Evolutionary conservation across 2,888 invertebrate genomes (phyloP), one percentile per base, ranked within the genome.

Genomic region (Crocallis elinguaria): DNA sequence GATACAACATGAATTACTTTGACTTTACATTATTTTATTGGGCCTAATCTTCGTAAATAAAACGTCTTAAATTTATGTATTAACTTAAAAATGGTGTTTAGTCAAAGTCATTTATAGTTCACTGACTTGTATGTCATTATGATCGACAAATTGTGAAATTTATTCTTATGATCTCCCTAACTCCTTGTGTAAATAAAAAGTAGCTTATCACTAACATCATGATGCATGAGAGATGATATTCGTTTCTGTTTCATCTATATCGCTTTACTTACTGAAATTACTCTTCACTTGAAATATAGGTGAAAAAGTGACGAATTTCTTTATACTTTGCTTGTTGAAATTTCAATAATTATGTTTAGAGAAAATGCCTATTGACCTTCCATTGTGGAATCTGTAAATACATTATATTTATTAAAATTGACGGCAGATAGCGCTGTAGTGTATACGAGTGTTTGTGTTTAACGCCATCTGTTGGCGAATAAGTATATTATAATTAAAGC

Each of bases 381-480:
- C 53, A 60, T 14, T 59, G 60, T 57, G 62, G 60, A 52, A 53
- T 42, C 41, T 63, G 63, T 63, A 66, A 53, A 59, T 62, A 63
- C 37, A 49, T 55, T 61, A 54, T 61, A 60, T 64, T 64, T 62
- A 61, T 60, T 58, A 59, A 58, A 60, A 60, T 49, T 51, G 54
- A 63, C 66, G 63, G 61, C 63, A 66, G 49, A 48, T 63, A 62
- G 63, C 63, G 62, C 60, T 60, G 63, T 63, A 62, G 64, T 62
- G 64, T 62, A 62, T 62, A 63, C 63, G 63, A 63, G 60, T 62
- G 61, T 60, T 66, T 60, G 57, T 61, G 62, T 60, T 54, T 58
- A 58, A 60, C 64, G 67, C 62, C 64, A 66, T 62, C 69, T 67
- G 46, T 56, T 56, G 62, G 53, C 48, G 45, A 38, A 44, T 60